Percentiles rank a stretch among this genome's conserved stretches.
These are phyloP conservation scores for Caenorhabditis wallacei DNA, from an alignment of 2,888 invertebrate genomes.

Conservation along the genomic window DNA sequence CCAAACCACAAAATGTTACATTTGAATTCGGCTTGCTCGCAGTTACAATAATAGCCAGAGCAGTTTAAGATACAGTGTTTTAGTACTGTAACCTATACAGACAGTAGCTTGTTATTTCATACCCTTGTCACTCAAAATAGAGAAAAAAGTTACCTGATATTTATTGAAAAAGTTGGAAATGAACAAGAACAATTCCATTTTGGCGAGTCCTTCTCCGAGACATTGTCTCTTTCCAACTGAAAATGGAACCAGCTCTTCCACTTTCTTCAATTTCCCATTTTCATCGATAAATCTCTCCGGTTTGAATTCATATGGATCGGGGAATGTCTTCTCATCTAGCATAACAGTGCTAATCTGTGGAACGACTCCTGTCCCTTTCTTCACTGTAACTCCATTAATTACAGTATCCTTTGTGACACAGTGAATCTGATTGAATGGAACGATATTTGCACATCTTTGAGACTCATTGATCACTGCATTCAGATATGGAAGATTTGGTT, in stretches of 20 bases:
- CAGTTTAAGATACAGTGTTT: no score
- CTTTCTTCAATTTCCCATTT: conserved; percentile 71
- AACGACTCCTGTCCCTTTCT: conserved; percentile 57
- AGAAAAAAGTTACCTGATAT: conserved; percentile 30
- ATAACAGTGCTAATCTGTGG: conserved; percentile 63
- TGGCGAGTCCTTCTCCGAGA: conserved; percentile 68
- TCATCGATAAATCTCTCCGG: conserved; percentile 69
- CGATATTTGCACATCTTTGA: conserved; percentile 59
- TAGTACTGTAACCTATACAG: no score
- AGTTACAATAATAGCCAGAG: no score
- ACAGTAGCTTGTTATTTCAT: no score
- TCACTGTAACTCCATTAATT: conserved; percentile 30
- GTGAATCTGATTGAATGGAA: conserved; percentile 60
- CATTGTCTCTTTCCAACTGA: conserved; percentile 68
- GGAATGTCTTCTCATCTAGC: conserved; percentile 63
- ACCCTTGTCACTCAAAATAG: no score
- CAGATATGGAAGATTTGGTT: conserved; percentile 55
- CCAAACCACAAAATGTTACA: no score
- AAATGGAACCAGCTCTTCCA: conserved; percentile 66
- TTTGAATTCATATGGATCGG: conserved; percentile 49
- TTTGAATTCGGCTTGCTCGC: no score
- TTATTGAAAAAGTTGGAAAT: conserved; percentile 67
- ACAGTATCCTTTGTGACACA: conserved; percentile 48
- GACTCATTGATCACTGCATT: conserved; percentile 68
- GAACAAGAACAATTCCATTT: conserved; percentile 70